These are phyloP conservation scores for Mastomys coucha DNA, from an alignment of 2,113 vertebrate species.

Conservation along the genomic window DNA sequence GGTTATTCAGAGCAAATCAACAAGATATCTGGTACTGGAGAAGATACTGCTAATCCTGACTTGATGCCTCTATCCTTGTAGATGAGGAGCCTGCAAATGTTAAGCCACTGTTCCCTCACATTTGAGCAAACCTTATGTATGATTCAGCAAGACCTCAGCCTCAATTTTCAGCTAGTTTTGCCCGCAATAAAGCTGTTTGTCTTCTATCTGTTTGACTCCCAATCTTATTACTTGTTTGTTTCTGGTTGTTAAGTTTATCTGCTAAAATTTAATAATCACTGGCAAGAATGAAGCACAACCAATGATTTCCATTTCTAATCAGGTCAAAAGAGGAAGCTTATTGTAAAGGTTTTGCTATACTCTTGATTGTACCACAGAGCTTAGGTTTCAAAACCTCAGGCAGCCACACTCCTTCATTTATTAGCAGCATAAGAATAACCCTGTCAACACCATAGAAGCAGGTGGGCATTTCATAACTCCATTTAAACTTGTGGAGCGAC, in stretches of 20 bases:
- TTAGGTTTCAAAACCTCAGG: slow-evolving; percentile 3
- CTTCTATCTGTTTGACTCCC: neutral
- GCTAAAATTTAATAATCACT: neutral
- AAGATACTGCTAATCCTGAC: neutral
- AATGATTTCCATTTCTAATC: neutral
- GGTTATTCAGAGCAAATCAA: neutral
- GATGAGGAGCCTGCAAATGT: neutral
- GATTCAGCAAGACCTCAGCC: neutral
- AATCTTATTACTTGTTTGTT: neutral
- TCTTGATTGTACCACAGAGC: neutral
- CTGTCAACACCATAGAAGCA: neutral
- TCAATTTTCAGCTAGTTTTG: neutral
- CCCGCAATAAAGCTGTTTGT: neutral
- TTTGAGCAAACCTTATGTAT: neutral
- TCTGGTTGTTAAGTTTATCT: neutral
- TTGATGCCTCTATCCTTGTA: neutral
- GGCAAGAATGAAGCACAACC: neutral
- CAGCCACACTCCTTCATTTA: neutral
- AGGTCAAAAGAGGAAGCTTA: neutral
- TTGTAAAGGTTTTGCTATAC: neutral
- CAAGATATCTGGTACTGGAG: neutral
- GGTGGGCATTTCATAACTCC: neutral
- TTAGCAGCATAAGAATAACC: neutral
- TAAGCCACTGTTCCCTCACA: neutral
- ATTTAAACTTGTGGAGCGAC: neutral